These are phyloP conservation scores for Zelostemma sp. DNA, from an alignment of 1,140 invertebrate genomes.

Conservation along the genomic window DNA sequence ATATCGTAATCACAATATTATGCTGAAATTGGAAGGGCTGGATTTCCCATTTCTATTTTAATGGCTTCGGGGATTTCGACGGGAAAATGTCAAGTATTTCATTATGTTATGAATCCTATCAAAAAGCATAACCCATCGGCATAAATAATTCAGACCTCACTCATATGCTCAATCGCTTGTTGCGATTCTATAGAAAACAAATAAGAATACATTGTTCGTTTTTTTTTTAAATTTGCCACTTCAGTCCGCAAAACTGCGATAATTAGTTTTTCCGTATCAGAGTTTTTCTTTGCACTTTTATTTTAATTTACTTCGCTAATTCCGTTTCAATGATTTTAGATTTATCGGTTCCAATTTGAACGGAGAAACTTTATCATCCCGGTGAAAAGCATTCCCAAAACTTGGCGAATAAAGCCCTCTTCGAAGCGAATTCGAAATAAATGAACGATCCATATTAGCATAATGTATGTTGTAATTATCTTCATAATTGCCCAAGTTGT, in stretches of 20 bases:
- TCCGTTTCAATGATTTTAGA: no score
- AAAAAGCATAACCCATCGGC: slow-evolving; percentile 6
- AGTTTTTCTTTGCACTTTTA: no score
- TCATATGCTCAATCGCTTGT: neutral
- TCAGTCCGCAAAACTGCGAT: no score
- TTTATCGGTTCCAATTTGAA: no score
- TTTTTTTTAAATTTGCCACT: no score
- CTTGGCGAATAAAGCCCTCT: slow-evolving; percentile 56
- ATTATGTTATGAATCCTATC: slow-evolving; percentile 23
- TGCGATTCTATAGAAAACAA: no score
- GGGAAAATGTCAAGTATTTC: slow-evolving; percentile 41
- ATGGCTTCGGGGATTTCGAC: slow-evolving; percentile 64
- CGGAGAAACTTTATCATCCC: slow-evolving; percentile 40
- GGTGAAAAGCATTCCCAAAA: slow-evolving; percentile 53
- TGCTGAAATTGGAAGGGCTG: slow-evolving; percentile 66
- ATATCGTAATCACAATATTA: slow-evolving; percentile 69
- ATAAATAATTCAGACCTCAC: slow-evolving; percentile 7
- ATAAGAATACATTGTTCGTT: no score
- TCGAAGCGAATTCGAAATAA: slow-evolving; percentile 55
- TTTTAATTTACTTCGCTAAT: no score
- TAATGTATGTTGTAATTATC: slow-evolving; percentile 68
- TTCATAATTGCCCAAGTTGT: slow-evolving; percentile 66
- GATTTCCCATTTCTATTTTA: slow-evolving; percentile 67
- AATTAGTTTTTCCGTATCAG: no score
- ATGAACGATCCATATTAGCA: slow-evolving; percentile 60